A percentile compares a stretch with the other conserved stretches of the same genome.
Evolutionary conservation across 1,140 invertebrate genomes (phyloP).

Genomic region (Phymorhynchus buccinoides): DNA sequence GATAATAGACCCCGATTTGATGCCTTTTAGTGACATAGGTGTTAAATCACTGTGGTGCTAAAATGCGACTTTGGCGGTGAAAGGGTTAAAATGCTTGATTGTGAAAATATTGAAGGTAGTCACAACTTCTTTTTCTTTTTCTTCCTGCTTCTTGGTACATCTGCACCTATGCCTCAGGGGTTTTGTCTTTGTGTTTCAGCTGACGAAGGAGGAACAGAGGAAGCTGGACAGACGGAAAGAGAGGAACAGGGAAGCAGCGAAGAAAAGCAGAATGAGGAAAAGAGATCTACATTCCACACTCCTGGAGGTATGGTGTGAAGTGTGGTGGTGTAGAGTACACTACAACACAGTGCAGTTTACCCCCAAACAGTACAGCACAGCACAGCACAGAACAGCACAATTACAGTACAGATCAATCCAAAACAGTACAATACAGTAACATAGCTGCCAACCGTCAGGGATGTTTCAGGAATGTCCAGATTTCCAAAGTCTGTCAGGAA

Average conservation of each 20-base stretch:
- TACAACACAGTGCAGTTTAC: neutral
- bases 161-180: neutral
- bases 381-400: no score
- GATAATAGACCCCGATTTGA: neutral
- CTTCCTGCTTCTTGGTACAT: neutral
- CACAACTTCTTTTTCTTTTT: neutral
- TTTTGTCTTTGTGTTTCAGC: neutral
- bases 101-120: neutral
- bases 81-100: no score
- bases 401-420: no score
- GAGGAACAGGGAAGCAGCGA: neutral
- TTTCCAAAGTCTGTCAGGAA: no score
- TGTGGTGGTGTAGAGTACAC: neutral
- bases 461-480: no score
- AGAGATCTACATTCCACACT: neutral
- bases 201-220: constrained; percentile 2
- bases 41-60: neutral
- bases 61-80: no score
- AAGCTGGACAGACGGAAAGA: neutral
- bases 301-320: neutral
- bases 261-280: neutral
- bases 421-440: no score
- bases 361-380: no score
- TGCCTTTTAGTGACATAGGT: neutral
- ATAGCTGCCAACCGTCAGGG: no score